Base-by-base conservation (phyloP, 2,888 invertebrate genomes). In the Perithous albicinctus region DNA sequence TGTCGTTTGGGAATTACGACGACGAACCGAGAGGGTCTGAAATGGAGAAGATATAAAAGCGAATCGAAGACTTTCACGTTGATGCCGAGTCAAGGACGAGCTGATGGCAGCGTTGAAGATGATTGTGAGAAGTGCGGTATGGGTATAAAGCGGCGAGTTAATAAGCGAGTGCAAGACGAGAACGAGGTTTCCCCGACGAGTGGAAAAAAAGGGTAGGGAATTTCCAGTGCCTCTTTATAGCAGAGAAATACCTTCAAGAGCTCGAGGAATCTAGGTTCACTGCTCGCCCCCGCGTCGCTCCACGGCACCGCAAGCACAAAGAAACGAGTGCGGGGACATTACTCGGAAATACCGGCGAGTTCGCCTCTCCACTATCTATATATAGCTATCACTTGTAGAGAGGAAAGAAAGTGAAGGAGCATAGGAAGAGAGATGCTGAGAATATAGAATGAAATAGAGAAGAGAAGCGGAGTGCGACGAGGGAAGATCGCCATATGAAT, bases 301-400 rank as follows among this genome's bases (percentile, higher is more conserved):
- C 61, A 54, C 51, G 76, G 72, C 51, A 77, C 67, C 77, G 29
- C 63, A 35, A 51, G 77, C 78, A 73, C 77, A 70, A 80, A 80
- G 82, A 82, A 85, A 80, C 72, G 82, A 79, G 74, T 80, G 64
- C 75, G 51, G 69, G 63, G 75, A 84, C 81, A 82, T 84, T 73
- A 74, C 84, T 79, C 70, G 81, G 78, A 80, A 83, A 85, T 82
- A 78, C 76, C 80, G 63, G 29, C 41, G 61, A 69, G 67, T 54
- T 54, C 26, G 54, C 12, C 54, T 29, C 20, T 38, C 32, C 10
- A 18, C 10, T 35, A 26, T 54, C 35, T 38, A 15, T 43, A 18
- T 56, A 38, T 66, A 8, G 18, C 77, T 76, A 67, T 66, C 26
- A 23, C 38, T 54, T 41, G 41, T 26, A 46, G 46, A 41, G 61